These are phyloP conservation scores for Vesta saturnalis DNA, from an alignment of 2,888 invertebrate species.

Conservation along the genomic window DNA sequence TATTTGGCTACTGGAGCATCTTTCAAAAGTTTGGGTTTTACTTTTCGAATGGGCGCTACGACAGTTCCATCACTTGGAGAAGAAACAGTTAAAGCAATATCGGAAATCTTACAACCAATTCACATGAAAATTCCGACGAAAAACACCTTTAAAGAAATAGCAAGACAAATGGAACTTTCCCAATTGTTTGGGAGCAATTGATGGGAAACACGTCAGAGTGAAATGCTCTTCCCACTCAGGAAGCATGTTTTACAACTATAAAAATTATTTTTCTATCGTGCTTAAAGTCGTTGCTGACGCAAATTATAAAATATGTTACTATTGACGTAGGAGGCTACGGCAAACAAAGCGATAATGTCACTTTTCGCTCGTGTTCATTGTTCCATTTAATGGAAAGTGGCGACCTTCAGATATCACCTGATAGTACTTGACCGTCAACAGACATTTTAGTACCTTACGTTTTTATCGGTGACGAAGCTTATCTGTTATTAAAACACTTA, in stretches of 20 bases:
- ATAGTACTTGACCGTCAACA: slow-evolving; percentile 37
- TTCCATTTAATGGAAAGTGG: slow-evolving; percentile 29
- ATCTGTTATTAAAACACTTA: slow-evolving; percentile 33
- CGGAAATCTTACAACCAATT: slow-evolving; percentile 20
- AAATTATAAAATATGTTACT: slow-evolving; percentile 43
- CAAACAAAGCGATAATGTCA: slow-evolving; percentile 48
- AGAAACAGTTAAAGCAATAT: slow-evolving; percentile 12
- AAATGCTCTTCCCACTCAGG: not conserved
- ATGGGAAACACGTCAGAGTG: slow-evolving; percentile 9
- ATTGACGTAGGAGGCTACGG: slow-evolving; percentile 48
- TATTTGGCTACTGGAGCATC: slow-evolving; percentile 36
- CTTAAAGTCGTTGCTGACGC: slow-evolving; percentile 43
- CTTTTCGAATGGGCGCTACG: slow-evolving; percentile 35
- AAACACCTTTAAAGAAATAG: slow-evolving; percentile 20
- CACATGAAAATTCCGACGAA: slow-evolving; percentile 36
- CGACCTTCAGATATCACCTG: slow-evolving; percentile 35
- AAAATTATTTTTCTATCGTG: slow-evolving; percentile 35
- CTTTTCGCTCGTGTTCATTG: slow-evolving; percentile 42
- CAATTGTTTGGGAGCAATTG: slow-evolving; percentile 2
- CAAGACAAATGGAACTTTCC: slow-evolving; percentile 18
- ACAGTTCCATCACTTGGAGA: slow-evolving; percentile 32
- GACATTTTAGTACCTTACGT: slow-evolving; percentile 40
- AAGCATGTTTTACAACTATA: slow-evolving; percentile 15
- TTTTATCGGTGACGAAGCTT: slow-evolving; percentile 43
- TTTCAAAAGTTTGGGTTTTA: slow-evolving; percentile 31